Base-by-base conservation (phyloP, 2,113 vertebrate species). In the Gobio gobio region DNA sequence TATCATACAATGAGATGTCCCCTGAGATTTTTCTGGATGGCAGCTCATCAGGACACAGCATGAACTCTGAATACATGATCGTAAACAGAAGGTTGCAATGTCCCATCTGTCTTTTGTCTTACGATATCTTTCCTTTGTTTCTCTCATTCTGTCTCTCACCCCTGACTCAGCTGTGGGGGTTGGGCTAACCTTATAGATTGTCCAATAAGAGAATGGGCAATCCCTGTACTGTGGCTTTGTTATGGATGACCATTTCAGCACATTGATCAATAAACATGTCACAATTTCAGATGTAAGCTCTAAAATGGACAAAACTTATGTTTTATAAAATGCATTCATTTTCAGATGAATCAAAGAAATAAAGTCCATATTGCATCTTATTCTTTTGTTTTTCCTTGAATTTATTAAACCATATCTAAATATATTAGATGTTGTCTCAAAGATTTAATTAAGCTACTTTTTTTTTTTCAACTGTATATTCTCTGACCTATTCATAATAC, bases 21-120 rank as follows among this genome's bases (percentile, higher is more conserved):
- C 26, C 16, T 54, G 78, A 45, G 64, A 80, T 72, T 73, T 73
- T 73, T 80, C 84, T 61, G 20, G 70, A 64, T 73, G 61, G 78
- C 58, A 45, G 78, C 33, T 58, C 75, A 70, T 76, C 64, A 33
- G 36, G 40, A 12, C 49, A 6, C 74, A 83, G 80, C 61, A 78
- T 66, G 79, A 54, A 24, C 12, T 51, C 47, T 75, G 24, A 64
- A 76, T 43, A 66, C 58, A 36, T 43, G 61, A 45, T 76, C 2
- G 36, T 14, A 78, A 74, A 77, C 36, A 58, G 72, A 58, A 51
- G 64, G 68, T 45, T 47, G 72, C n/a, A 63, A 29, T 49, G 63
- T 45, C n/a, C 64, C 64, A 47, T 36, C 40, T 36, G 40, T 78
- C 63, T 56, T 56, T 29, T 85, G 58, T 78, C 59, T 85, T 54